phyloP scores from a whole-genome alignment of 2,113 vertebrate genomes.

The Sialia sialis region DNA sequence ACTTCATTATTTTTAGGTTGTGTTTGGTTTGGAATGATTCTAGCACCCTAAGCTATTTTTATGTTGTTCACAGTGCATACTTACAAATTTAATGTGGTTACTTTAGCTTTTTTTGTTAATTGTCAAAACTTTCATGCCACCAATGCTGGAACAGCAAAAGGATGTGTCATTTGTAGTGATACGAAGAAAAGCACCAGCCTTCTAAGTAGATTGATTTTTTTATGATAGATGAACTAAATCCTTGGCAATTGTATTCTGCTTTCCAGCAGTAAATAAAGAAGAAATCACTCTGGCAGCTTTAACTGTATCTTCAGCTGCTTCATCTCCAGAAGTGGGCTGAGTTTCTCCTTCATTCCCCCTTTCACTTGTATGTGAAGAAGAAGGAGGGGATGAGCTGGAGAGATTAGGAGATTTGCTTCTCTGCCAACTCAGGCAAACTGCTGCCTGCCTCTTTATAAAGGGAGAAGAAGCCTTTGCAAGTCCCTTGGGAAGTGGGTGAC shows the following conservation, averaged over 20 bases:
- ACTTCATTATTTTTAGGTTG: slow-evolving; percentile 22
- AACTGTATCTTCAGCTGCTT: background rate
- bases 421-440: background rate
- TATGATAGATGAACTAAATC: background rate
- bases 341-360: background rate
- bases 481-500: fast-evolving
- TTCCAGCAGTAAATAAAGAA: background rate
- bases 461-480: background rate
- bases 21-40: slow-evolving; percentile 3
- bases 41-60: background rate
- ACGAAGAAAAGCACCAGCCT: background rate
- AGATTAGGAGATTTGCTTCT: background rate
- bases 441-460: background rate
- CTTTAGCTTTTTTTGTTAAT: background rate
- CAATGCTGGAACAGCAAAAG: background rate
- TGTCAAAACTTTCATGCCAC: background rate
- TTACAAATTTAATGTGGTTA: background rate
- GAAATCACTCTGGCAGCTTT: background rate
- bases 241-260: background rate
- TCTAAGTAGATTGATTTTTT: background rate
- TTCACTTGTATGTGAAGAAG: background rate
- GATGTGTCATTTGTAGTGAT: background rate
- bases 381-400: background rate
- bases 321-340: background rate
- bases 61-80: background rate